Percentiles rank a stretch among this genome's conserved stretches.
These are phyloP conservation scores for Caenorhabditis macrosperma DNA, from an alignment of 2,888 invertebrate genomes.

Conservation along the genomic window DNA sequence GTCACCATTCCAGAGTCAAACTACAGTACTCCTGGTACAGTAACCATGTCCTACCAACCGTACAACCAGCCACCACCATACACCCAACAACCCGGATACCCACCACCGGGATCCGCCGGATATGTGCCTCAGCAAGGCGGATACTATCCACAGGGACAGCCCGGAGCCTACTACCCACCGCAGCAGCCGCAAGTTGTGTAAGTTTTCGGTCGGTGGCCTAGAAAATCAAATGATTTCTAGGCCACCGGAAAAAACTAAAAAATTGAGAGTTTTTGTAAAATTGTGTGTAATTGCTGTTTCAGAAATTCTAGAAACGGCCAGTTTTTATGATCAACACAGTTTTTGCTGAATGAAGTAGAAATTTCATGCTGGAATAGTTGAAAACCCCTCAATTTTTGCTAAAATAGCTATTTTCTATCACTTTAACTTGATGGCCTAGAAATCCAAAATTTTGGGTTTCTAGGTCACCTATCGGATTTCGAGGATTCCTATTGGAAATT, in stretches of 20 bases:
- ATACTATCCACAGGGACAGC: slow-evolving; percentile 56
- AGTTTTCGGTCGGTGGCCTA: slow-evolving; percentile 5
- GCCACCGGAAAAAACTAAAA: not conserved
- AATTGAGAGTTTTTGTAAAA: not conserved
- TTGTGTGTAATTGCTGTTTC: too few relatives aligned
- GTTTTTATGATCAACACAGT: too few relatives aligned
- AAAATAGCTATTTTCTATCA: not conserved
- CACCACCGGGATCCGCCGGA: slow-evolving; percentile 60
- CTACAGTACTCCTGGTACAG: not conserved
- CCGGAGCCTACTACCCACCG: slow-evolving; percentile 46
- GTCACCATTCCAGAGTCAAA: not conserved
- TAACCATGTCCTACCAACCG: slow-evolving; percentile 56
- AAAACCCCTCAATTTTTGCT: not conserved
- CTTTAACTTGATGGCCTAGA: not conserved
- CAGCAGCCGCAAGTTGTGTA: slow-evolving; percentile 54
- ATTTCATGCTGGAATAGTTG: too few relatives aligned
- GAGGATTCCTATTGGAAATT: not conserved
- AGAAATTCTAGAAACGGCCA: too few relatives aligned
- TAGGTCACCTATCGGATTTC: not conserved
- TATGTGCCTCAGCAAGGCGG: slow-evolving; percentile 50
- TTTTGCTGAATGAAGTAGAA: too few relatives aligned
- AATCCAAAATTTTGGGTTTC: not conserved
- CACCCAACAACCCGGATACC: slow-evolving; percentile 59
- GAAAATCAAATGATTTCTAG: not conserved
- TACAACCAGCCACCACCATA: slow-evolving; percentile 61